These are phyloP conservation scores for Notothenia rossii DNA, from an alignment of 2,113 vertebrate species.

Conservation along the genomic window DNA sequence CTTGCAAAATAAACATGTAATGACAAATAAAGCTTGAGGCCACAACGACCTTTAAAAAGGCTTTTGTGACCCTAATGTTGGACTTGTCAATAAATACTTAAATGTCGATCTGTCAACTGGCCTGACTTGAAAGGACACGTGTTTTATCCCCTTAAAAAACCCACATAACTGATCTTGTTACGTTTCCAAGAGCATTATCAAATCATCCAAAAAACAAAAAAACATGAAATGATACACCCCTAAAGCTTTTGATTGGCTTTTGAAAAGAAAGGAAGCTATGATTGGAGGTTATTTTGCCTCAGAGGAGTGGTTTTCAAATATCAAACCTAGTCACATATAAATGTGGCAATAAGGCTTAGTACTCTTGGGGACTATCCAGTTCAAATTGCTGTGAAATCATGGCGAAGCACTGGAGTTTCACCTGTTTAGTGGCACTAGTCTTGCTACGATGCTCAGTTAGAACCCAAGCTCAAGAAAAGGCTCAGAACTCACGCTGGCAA, in stretches of 20 bases:
- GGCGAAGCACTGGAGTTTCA: slow-evolving; percentile 38
- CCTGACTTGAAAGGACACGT: slow-evolving; percentile 3
- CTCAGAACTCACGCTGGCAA: no score
- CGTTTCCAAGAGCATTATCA: slow-evolving; percentile 6
- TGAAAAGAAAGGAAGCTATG: not conserved
- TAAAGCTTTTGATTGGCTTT: slow-evolving; percentile 2
- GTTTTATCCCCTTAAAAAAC: slow-evolving; percentile 1
- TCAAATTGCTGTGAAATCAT: slow-evolving; percentile 58
- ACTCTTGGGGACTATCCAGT: slow-evolving; percentile 28
- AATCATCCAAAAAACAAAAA: not conserved
- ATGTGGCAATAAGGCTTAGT: slow-evolving; percentile 14
- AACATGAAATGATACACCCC: slow-evolving; percentile 4
- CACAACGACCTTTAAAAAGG: slow-evolving; percentile 52
- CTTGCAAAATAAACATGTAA: slow-evolving; percentile 54
- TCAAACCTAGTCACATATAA: slow-evolving; percentile 41
- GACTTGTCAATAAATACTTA: slow-evolving; percentile 54
- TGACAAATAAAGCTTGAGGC: slow-evolving; percentile 50
- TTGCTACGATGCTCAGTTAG: slow-evolving; percentile 50
- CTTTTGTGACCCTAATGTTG: slow-evolving; percentile 52
- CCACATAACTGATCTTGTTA: not conserved
- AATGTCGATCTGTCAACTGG: slow-evolving; percentile 38
- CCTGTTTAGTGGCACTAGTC: slow-evolving; percentile 45
- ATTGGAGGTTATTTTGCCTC: slow-evolving; percentile 31
- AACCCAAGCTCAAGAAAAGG: not conserved
- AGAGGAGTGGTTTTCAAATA: slow-evolving; percentile 47